Base-by-base conservation (phyloP, 2,888 invertebrate species). In the Ophraella communa region DNA sequence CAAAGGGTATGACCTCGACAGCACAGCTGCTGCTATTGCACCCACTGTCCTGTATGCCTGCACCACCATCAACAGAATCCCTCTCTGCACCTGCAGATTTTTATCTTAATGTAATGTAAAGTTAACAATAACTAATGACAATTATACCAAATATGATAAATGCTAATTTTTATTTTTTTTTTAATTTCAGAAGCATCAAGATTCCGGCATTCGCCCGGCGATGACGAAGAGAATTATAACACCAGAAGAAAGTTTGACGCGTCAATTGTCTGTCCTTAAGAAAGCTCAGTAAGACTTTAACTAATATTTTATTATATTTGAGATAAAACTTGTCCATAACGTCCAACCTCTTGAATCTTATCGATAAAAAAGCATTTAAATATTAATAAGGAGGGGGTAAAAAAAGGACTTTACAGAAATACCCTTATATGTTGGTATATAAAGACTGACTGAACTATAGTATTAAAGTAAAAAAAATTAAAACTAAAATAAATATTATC, bases 191-290 rank as follows among this genome's bases (percentile, higher is more conserved):
- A 77, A 77, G 58, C 76, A 77, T 53, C 65, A 70, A 5, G 71
- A 66, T 17, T 71, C 73, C 55, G 77, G 77, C 3, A 59, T 78
- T 11, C 78, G 77, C 57, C 78, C 83, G 69, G 83, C 85, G 72
- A 86, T 88, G 77, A 85, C 87, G 72, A 89, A 89, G 76, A 84
- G 89, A 62, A 89, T 88, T 77, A 85, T 89, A 51, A 84, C 88
- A 1, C 85, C 84, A 67, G 89, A 89, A 78, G 87, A 87, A 60
- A 87, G 86, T 73, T 82, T 89, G 59, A 88, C 88, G 3, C 82
- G 85, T 45, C 88, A 90, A 80, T 84, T 90, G 57, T 85, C 87
- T 71, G 87, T 87, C 58, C 83, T 90, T 59, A 89, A 89, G 80
- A 87, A 88, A 77, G 80, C 84, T 54, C 86, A 88, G 78, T 87